Conservation (phyloP, 2,888 invertebrate genomes). For the Catocala fraxini region DNA sequence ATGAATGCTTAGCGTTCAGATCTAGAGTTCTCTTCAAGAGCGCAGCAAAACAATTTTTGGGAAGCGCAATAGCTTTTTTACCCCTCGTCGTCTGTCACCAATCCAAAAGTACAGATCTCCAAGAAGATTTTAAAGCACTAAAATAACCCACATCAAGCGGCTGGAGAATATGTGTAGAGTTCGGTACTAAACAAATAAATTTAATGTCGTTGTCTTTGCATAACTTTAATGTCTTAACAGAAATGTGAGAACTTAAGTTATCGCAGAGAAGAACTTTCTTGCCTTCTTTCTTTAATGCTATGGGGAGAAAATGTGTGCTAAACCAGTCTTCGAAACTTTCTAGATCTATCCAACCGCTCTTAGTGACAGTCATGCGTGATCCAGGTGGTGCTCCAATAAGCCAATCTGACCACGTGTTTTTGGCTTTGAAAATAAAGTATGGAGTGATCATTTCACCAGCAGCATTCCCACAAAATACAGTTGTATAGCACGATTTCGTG, state of each 20-base stretch:
- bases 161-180: no score
- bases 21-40: no score
- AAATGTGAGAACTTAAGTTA: constrained; percentile 37
- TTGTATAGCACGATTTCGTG: constrained; percentile 47
- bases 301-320: constrained; percentile 30
- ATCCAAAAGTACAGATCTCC: no score
- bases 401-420: constrained; percentile 46
- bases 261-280: constrained; percentile 38
- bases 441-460: constrained; percentile 37
- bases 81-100: no score
- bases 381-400: constrained; percentile 37
- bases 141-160: no score
- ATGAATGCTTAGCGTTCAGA: no score
- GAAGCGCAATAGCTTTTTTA: no score
- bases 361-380: constrained; percentile 38
- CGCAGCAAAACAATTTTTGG: no score
- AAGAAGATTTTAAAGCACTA: no score
- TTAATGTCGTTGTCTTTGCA: no score
- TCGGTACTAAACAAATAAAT: no score
- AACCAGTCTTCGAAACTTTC: constrained; percentile 45
- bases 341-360: constrained; percentile 41
- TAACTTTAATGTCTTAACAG: no score
- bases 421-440: constrained; percentile 45
- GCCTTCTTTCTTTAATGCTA: constrained; percentile 31
- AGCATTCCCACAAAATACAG: constrained; percentile 44